Evolutionary conservation across 1,140 invertebrate genomes (phyloP).

Genomic region (Macrostomum lignano): DNA sequence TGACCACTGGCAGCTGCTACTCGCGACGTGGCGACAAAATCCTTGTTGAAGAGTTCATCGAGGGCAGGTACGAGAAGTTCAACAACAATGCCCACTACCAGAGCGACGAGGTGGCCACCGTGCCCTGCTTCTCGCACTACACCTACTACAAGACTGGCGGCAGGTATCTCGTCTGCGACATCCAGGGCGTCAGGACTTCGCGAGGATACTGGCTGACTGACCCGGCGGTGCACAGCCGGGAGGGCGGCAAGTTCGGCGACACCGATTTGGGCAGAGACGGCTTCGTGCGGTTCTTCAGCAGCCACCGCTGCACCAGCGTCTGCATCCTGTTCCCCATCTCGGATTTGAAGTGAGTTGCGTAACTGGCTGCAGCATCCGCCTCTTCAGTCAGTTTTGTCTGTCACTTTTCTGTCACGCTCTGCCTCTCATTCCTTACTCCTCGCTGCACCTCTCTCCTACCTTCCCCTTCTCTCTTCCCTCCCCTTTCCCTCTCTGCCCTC

Average conservation of each 20-base stretch:
- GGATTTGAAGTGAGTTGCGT: too few relatives aligned
- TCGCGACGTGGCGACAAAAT: slow-evolving; percentile 6
- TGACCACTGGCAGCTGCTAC: slow-evolving; percentile 9
- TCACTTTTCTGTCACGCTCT: too few relatives aligned
- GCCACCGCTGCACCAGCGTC: too few relatives aligned
- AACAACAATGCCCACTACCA: slow-evolving; percentile 6
- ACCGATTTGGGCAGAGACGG: too few relatives aligned
- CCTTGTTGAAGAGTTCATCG: slow-evolving; percentile 8
- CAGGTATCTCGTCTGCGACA: slow-evolving; percentile 7
- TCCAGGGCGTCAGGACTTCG: slow-evolving; percentile 8
- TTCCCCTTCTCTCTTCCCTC: too few relatives aligned
- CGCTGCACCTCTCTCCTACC: too few relatives aligned
- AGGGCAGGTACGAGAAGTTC: slow-evolving; percentile 9
- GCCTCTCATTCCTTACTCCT: too few relatives aligned
- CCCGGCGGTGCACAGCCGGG: slow-evolving; percentile 9
- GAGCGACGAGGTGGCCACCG: slow-evolving; percentile 5
- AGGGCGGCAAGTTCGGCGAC: slow-evolving; percentile 6
- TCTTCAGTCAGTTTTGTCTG: too few relatives aligned
- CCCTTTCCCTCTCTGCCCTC: too few relatives aligned
- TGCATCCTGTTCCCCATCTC: too few relatives aligned
- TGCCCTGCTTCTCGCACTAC: slow-evolving; percentile 10
- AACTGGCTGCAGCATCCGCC: too few relatives aligned
- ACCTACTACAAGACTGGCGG: slow-evolving; percentile 9
- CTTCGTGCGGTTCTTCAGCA: too few relatives aligned
- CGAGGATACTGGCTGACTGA: slow-evolving; percentile 8